Percentiles rank a stretch among this genome's conserved stretches.
phyloP scores from a whole-genome alignment of 1,140 invertebrate species.

The Cydia strobilella region DNA sequence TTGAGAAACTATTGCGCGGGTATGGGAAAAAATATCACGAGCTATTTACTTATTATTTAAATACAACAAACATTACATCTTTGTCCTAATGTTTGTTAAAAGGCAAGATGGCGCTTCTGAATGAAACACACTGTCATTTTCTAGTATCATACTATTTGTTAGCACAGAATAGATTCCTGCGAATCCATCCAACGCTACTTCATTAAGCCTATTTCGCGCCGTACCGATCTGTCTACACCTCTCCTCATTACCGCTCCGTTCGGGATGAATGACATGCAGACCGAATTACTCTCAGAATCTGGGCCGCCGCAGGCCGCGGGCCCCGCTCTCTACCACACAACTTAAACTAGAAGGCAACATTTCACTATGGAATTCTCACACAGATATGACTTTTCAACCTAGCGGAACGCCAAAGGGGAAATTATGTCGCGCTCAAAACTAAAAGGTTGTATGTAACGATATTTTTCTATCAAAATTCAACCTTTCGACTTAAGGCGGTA shows the following conservation, averaged over 20 bases:
- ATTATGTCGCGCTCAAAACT: background rate
- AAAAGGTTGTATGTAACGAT: background rate
- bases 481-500: background rate
- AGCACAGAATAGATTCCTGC: background rate
- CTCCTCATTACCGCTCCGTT: background rate
- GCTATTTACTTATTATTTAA: too few relatives aligned
- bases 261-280: constrained; percentile 17
- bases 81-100: too few relatives aligned
- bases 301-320: constrained; percentile 9
- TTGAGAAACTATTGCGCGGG: too few relatives aligned
- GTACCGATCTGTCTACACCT: background rate
- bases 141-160: background rate
- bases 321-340: background rate
- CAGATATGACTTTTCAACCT: background rate
- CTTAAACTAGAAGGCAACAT: background rate
- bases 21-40: too few relatives aligned
- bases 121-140: too few relatives aligned
- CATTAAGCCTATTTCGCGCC: background rate
- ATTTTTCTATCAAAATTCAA: background rate
- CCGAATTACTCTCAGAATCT: constrained; percentile 9
- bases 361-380: background rate
- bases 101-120: too few relatives aligned
- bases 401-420: background rate
- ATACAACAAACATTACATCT: too few relatives aligned
- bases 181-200: background rate